phyloP scores from a whole-genome alignment of 30 jellyfish, hydroid and myxozoan species.

The Catostylus mosaicus region DNA sequence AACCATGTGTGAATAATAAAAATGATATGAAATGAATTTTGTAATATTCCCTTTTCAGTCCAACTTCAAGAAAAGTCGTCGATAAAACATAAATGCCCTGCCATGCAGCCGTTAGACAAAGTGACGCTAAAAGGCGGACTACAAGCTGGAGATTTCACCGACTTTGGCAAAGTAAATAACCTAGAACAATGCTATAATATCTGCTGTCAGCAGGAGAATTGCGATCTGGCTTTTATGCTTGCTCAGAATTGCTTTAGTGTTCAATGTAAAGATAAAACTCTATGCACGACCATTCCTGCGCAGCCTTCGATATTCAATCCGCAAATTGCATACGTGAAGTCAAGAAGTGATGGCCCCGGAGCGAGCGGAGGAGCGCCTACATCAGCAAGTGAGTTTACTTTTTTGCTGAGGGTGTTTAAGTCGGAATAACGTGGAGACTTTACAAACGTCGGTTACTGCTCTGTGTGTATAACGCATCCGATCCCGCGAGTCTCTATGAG shows the following conservation, averaged over 20 bases:
- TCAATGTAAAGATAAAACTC: constrained; percentile 88
- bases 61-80: constrained; percentile 79
- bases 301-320: constrained; percentile 98
- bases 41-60: constrained; percentile 42
- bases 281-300: constrained; percentile 92
- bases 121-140: constrained; percentile 98
- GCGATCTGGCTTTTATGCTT: constrained; percentile 96
- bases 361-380: constrained; percentile 36
- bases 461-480: too few species aligned
- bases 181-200: constrained; percentile 93
- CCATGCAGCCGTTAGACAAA: constrained; percentile 77
- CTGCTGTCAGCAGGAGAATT: constrained; percentile 96
- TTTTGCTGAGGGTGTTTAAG: too few species aligned
- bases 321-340: constrained; percentile 89
- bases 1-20: too few species aligned
- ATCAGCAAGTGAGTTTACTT: constrained; percentile 11
- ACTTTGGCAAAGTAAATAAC: constrained; percentile 84
- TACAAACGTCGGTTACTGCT: too few species aligned
- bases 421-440: too few species aligned
- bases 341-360: constrained; percentile 52
- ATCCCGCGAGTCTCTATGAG: too few species aligned
- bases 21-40: too few species aligned
- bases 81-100: constrained; percentile 77
- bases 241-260: constrained; percentile 98
- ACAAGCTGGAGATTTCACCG: constrained; percentile 99